Base-by-base conservation (phyloP, 2,113 vertebrate genomes). In the Lamprotornis superbus region DNA sequence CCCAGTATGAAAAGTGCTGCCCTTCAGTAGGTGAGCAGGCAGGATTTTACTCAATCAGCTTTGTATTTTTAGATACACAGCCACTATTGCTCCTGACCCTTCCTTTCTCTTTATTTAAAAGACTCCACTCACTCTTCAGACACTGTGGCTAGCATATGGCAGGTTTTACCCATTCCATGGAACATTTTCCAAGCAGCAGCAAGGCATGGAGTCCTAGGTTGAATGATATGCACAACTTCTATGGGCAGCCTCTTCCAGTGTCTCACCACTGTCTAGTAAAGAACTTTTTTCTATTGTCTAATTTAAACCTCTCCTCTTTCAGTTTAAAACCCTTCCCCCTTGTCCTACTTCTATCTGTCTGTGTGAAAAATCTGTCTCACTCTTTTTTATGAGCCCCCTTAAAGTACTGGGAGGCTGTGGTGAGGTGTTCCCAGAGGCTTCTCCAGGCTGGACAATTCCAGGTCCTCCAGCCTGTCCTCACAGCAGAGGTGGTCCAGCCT, bases 111-210 rank as follows among this genome's bases (percentile, higher is more conserved):
- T 67, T 49, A 14, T 42, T 82, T 63, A 21, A 31, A 57, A 77
- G 37, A 23, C 18, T 37, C 28, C 7, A 19, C 18, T 57, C 11
- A 13, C 11, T 63, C 33, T 28, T 7, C 11, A 37, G 12, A n/a
- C 37, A 5, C 55, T n/a, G 50, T 27, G 24, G n/a, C 18, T 59
- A 33, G 24, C 31, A 59, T 33, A 39, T 31, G 27, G 6, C 24
- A 70, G 9, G 6, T 31, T 27, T 42, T n/a, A 13, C 3, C 15
- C 7, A 15, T 69, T 33, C 20, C 35, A 23, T 0, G 0, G 74
- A 90, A 74, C 1, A 25, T 69, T 55, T 82, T 60, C 39, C 60
- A 52, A 74, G 18, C 30, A 65, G 30, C 33, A n/a, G 24, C 33
- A 56, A 5, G 18, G 61, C 42, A 35, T 33, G 42, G n/a, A 83